Percentiles rank a stretch among this genome's conserved stretches.
Conservation (phyloP, 2,888 invertebrate species). For the Dioctria linearis region DNA sequence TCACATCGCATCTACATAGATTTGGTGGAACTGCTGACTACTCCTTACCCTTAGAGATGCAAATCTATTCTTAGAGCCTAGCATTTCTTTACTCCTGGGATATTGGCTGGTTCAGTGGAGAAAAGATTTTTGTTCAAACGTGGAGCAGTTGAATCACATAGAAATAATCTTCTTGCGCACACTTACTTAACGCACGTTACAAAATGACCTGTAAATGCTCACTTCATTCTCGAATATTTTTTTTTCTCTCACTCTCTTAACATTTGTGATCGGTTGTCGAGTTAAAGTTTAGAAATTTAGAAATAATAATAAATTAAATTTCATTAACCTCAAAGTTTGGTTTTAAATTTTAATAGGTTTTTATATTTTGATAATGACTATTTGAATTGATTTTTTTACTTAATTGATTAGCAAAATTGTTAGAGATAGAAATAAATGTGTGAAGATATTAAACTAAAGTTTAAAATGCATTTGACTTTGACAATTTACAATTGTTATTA, state of each 20-base stretch:
- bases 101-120: slow-evolving; percentile 48
- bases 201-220: neutral
- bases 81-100: slow-evolving; percentile 49
- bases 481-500: too few relatives aligned
- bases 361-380: too few relatives aligned
- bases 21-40: slow-evolving; percentile 27
- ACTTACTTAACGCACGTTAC: neutral
- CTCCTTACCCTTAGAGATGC: slow-evolving; percentile 7
- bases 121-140: slow-evolving; percentile 32
- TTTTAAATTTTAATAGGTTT: too few relatives aligned
- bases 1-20: slow-evolving; percentile 14
- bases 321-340: too few relatives aligned
- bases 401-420: too few relatives aligned
- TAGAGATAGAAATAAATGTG: too few relatives aligned
- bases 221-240: neutral
- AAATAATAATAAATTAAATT: too few relatives aligned
- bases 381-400: too few relatives aligned
- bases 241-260: neutral
- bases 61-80: slow-evolving; percentile 40
- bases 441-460: too few relatives aligned
- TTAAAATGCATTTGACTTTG: too few relatives aligned
- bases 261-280: neutral
- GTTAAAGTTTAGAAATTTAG: neutral
- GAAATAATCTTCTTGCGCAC: neutral
- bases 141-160: slow-evolving; percentile 18